phyloP scores from a whole-genome alignment of 1,140 invertebrate species.

The Pachypsylla venusta region DNA sequence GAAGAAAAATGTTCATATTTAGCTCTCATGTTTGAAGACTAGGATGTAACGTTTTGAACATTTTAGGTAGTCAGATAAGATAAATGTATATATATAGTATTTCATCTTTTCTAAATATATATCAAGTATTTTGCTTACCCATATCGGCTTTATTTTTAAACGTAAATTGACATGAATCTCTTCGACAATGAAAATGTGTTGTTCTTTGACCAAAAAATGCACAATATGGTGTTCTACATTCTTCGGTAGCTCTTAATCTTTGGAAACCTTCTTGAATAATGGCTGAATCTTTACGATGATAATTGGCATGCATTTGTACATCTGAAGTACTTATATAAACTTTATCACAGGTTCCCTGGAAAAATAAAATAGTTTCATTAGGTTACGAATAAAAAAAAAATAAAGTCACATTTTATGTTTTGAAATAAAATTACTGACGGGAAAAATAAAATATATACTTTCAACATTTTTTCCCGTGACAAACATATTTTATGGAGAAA shows the following conservation, averaged over 20 bases:
- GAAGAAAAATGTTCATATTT: too few species aligned
- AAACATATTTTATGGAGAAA: too few species aligned
- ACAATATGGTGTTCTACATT: conserved; percentile 73
- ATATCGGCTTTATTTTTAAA: conserved; percentile 99
- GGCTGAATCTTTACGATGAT: conserved; percentile 92
- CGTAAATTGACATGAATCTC: conserved; percentile 79
- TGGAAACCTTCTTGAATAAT: conserved; percentile 95
- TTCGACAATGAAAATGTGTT: conserved; percentile 92
- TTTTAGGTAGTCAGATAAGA: not conserved
- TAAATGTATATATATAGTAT: not conserved
- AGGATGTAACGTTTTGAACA: too few species aligned
- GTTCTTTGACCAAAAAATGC: conserved; percentile 88
- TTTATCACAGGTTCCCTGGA: conserved; percentile 78
- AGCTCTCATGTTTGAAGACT: too few species aligned
- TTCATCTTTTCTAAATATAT: not conserved
- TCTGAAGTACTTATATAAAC: conserved; percentile 97
- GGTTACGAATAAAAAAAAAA: too few species aligned
- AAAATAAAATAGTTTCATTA: conserved; percentile 18
- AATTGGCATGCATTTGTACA: conserved; percentile 98
- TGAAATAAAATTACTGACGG: not conserved
- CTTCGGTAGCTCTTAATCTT: conserved; percentile 78
- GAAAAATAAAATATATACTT: too few species aligned
- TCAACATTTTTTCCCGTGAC: too few species aligned
- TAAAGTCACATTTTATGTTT: not conserved
- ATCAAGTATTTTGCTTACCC: conserved; percentile 50